Evolutionary conservation across 2,888 invertebrate genomes (phyloP).

Genomic region (Mesopsocus fuscifrons): DNA sequence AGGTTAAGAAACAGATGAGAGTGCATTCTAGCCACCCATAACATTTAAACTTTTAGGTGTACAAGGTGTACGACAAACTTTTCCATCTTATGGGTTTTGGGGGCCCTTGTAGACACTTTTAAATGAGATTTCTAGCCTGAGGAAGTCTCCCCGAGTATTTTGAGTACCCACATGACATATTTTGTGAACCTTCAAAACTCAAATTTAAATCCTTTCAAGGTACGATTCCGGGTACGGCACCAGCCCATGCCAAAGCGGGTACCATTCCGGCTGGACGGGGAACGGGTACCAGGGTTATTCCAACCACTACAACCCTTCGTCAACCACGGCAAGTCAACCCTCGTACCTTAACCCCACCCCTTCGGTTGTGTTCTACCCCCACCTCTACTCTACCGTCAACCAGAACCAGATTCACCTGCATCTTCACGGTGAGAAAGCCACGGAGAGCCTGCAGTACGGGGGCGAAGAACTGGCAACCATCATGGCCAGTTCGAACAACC

Average conservation of each 20-base stretch:
- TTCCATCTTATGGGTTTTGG: too few species aligned
- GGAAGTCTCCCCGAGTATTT: too few species aligned
- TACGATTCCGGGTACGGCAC: constrained; percentile 1
- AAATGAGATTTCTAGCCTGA: too few species aligned
- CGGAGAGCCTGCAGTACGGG: constrained; percentile 12
- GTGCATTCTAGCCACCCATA: too few species aligned
- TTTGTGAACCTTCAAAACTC: too few species aligned
- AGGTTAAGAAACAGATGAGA: too few species aligned
- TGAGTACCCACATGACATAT: too few species aligned
- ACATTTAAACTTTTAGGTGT: too few species aligned
- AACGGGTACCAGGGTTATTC: constrained; percentile 45
- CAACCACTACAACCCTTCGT: constrained; percentile 39
- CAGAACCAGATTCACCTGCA: constrained; percentile 75
- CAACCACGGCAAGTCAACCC: constrained; percentile 34
- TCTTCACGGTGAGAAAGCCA: constrained; percentile 33
- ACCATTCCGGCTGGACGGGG: constrained; percentile 20
- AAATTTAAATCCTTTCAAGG: too few species aligned
- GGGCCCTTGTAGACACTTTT: too few species aligned
- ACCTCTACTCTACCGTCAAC: constrained; percentile 65
- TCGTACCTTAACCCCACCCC: constrained; percentile 38
- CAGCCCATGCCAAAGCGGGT: constrained; percentile 25
- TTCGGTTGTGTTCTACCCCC: constrained; percentile 56
- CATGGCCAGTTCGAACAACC: constrained; percentile 17
- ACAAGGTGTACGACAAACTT: too few species aligned
- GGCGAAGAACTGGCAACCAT: constrained; percentile 18